Conservation (phyloP, 2,113 vertebrate species). For the Corythornis vintsioides region DNA sequence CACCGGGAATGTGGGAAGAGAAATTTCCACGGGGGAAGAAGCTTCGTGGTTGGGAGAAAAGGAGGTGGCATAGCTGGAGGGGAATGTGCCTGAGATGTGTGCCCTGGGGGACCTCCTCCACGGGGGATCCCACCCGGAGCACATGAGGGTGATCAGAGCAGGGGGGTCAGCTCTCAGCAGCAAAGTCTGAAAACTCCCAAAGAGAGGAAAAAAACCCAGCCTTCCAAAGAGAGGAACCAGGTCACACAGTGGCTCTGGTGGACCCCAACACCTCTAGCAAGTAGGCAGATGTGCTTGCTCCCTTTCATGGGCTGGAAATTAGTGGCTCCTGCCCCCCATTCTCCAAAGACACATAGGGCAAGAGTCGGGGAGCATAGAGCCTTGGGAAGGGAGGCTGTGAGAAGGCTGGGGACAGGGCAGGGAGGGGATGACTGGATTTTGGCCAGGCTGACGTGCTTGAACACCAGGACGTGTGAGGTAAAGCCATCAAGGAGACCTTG, state of each 20-base stretch:
- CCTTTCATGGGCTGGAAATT: accelerated
- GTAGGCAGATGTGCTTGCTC: not conserved
- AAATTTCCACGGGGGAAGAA: not conserved
- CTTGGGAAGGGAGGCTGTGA: not conserved
- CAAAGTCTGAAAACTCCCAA: not conserved
- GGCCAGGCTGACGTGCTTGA: not conserved
- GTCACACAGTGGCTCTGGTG: not conserved
- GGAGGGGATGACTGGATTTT: accelerated
- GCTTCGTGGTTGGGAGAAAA: not conserved
- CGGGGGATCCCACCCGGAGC: not conserved
- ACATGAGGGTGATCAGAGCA: not conserved
- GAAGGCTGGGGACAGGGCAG: not conserved
- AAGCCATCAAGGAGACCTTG: not conserved
- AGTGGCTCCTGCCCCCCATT: not conserved
- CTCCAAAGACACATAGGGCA: not conserved
- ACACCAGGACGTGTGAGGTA: accelerated
- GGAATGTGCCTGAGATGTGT: not conserved
- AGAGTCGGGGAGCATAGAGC: not conserved
- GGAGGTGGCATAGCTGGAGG: not conserved
- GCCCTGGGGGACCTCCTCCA: not conserved
- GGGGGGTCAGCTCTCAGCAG: not conserved
- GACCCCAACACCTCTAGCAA: not conserved
- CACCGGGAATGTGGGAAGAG: accelerated
- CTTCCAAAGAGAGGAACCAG: not conserved
- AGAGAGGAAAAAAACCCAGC: too few species aligned